phyloP scores from a whole-genome alignment of 2,113 vertebrate genomes.

The Alaudala cheleensis region DNA sequence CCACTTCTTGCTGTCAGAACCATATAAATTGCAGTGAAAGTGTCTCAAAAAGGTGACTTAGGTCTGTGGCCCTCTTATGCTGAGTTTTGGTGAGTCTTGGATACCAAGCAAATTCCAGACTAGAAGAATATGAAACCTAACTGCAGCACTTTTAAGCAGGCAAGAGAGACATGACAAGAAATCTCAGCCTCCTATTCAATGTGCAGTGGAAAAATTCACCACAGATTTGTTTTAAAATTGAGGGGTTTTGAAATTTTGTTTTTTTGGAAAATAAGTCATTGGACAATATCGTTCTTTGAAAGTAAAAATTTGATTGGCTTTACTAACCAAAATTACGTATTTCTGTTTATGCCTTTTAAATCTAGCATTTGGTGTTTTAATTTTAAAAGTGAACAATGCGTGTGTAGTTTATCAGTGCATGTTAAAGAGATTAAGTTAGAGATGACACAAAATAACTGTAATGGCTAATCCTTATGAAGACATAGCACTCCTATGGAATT shows the following conservation, averaged over 20 bases:
- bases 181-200: background rate
- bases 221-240: background rate
- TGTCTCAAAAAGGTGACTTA: background rate
- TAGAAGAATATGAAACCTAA: background rate
- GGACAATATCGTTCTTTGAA: background rate
- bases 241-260: background rate
- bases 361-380: background rate
- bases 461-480: background rate
- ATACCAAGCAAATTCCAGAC: background rate
- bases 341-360: background rate
- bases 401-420: background rate
- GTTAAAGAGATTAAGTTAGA: background rate
- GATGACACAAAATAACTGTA: background rate
- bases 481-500: background rate
- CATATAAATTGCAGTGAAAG: background rate
- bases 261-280: background rate
- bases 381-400: background rate
- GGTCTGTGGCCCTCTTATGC: background rate
- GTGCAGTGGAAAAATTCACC: background rate
- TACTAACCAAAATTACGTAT: background rate
- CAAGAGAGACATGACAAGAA: background rate
- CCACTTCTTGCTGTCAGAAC: background rate
- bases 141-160: background rate
- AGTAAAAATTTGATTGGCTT: background rate
- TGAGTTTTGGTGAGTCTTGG: background rate